phyloP scores from a whole-genome alignment of 2,113 vertebrate genomes.

The Macquaria australasica region DNA sequence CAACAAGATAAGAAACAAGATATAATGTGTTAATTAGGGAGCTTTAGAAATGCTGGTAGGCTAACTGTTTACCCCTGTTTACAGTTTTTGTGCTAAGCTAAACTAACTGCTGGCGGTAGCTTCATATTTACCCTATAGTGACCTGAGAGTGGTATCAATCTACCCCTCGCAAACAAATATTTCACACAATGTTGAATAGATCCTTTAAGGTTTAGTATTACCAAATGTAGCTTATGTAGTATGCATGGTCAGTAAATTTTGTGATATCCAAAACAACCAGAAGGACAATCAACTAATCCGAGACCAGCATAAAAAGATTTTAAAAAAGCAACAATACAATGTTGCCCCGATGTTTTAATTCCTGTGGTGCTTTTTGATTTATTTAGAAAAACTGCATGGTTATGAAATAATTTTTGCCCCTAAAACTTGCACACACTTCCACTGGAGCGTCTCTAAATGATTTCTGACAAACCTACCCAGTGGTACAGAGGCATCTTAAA shows the following conservation, averaged over 20 bases:
- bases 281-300: background rate
- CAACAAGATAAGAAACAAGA: background rate
- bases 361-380: background rate
- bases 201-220: background rate
- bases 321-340: background rate
- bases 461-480: conserved; percentile 70
- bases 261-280: background rate
- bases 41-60: background rate
- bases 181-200: background rate
- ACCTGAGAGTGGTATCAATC: background rate
- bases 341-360: background rate
- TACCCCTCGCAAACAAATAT: no score
- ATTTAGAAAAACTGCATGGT: conserved; percentile 6
- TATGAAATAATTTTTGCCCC: conserved; percentile 7
- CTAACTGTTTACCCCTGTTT: background rate
- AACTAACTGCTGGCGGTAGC: background rate
- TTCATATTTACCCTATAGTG: background rate
- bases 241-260: background rate
- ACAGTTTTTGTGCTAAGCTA: background rate
- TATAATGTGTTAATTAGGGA: background rate
- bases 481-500: conserved; percentile 66
- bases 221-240: background rate
- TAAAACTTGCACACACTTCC: conserved; percentile 19
- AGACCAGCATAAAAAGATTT: background rate
- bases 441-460: conserved; percentile 69